phyloP scores from a whole-genome alignment of 2,888 invertebrate species.

The Drosophila ezoana region DNA sequence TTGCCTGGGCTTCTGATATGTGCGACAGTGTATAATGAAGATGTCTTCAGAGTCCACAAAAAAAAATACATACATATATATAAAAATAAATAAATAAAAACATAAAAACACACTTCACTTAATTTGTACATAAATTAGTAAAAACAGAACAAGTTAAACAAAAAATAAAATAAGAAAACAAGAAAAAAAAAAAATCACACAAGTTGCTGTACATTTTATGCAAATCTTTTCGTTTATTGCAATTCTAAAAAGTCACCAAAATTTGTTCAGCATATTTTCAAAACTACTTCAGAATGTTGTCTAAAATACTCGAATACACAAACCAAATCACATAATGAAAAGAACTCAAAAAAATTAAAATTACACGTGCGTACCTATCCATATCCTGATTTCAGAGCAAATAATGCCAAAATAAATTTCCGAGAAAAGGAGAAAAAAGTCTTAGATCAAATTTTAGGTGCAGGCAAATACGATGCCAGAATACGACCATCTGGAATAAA shows the following conservation, averaged over 20 bases:
- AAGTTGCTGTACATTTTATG: constrained; percentile 68
- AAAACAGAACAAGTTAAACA: constrained; percentile 12
- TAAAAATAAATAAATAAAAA: constrained; percentile 9
- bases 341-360: constrained; percentile 58
- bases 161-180: constrained; percentile 3
- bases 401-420: constrained; percentile 94
- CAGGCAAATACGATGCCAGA: constrained; percentile 95
- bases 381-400: constrained; percentile 88
- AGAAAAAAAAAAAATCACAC: constrained; percentile 13
- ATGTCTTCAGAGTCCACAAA: constrained; percentile 36
- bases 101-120: constrained; percentile 25
- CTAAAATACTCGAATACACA: constrained; percentile 22
- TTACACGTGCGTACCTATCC: constrained; percentile 84
- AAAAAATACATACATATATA: neutral
- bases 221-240: constrained; percentile 57
- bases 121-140: constrained; percentile 60
- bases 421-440: constrained; percentile 97
- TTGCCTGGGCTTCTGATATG: constrained; percentile 82
- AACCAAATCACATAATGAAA: constrained; percentile 11
- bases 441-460: constrained; percentile 95
- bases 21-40: constrained; percentile 82
- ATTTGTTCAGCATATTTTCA: constrained; percentile 53
- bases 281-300: constrained; percentile 55
- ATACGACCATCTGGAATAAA: constrained; percentile 97
- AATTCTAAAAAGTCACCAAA: constrained; percentile 31